These are phyloP conservation scores for Passerculus sandwichensis DNA, from an alignment of 2,797 vertebrate species.

Conservation along the genomic window DNA sequence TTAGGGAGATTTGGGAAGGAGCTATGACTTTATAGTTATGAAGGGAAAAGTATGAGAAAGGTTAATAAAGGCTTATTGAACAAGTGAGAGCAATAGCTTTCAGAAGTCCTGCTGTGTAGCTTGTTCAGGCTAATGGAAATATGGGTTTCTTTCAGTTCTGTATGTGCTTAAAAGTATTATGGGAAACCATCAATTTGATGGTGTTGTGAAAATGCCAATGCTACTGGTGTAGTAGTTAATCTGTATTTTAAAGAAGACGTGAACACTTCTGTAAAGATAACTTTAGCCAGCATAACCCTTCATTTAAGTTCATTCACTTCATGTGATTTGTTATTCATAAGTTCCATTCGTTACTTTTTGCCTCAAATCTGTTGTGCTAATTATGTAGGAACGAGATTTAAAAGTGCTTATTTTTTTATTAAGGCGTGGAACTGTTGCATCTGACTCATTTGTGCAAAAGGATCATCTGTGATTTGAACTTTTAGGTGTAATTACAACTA, in stretches of 20 bases:
- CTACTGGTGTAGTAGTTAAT: neutral
- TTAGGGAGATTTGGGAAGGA: constrained; percentile 33
- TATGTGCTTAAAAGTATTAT: neutral
- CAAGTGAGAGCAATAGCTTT: constrained; percentile 25
- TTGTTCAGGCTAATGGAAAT: constrained; percentile 30
- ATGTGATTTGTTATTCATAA: neutral
- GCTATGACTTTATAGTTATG: constrained; percentile 11
- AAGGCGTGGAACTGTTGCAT: neutral
- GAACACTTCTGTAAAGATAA: neutral
- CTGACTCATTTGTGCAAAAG: neutral
- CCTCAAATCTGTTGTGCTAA: neutral
- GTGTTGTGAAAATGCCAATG: neutral
- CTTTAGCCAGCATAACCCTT: neutral
- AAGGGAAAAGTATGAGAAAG: constrained; percentile 10
- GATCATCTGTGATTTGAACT: neutral
- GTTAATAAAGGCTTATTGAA: constrained; percentile 43
- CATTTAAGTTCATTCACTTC: neutral
- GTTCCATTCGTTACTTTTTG: neutral
- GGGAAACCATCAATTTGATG: neutral
- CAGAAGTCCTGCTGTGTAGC: constrained; percentile 5
- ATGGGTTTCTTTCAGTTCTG: neutral
- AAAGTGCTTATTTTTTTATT: neutral
- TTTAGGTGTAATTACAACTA: neutral
- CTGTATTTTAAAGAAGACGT: neutral
- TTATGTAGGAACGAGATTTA: neutral